Base-by-base conservation (phyloP, 2,113 vertebrate species). In the Chrysemys picta region DNA sequence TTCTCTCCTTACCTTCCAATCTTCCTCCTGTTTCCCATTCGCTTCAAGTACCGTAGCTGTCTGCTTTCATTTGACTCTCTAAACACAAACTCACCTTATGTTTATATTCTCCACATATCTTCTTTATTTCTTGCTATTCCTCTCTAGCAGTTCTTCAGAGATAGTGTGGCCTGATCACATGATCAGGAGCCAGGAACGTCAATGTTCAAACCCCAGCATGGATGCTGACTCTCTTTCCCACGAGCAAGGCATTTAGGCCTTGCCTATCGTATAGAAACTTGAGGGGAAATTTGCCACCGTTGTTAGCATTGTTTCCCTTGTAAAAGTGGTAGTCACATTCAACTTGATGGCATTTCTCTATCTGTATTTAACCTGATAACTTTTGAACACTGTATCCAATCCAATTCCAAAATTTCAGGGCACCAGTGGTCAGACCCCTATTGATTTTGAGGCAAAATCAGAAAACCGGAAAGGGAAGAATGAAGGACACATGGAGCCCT, bases 41-140 rank as follows among this genome's bases (percentile, higher is more conserved):
- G 10, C 75, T 95, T 92, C 53, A 59, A 85, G 78, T 72, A 14
- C 52, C 87, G 35, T 35, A 83, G 22, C 35, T 88, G 42, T 72
- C 89, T 87, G 21, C 24, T 95, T 97, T 95, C 81, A 57, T 83
- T 95, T 92, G 72, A 65, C 83, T 11, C 2, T 89, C 19, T 82
- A 42, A 92, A 89, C 94, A 53, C 78, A 80, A 82, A 72, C 10
- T 10, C 0, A 35, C 27, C n/a, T 88, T 79, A 16, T 27, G 94
- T 92, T 91, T 69, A 29, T 82, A 14, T 88, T 82, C 90, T 17
- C 35, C 14, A 78, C 13, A 8, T 47, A 4, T 84, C 88, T 90
- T 56, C 82, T 38, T 91, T 91, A 14, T 79, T 81, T 29, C 50
- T 50, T 93, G 65, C 35, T 82, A 42, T n/a, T 47, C 0, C 56